Conservation (phyloP, 92 coral and sea anemone genomes). For the Ricordea florida region DNA sequence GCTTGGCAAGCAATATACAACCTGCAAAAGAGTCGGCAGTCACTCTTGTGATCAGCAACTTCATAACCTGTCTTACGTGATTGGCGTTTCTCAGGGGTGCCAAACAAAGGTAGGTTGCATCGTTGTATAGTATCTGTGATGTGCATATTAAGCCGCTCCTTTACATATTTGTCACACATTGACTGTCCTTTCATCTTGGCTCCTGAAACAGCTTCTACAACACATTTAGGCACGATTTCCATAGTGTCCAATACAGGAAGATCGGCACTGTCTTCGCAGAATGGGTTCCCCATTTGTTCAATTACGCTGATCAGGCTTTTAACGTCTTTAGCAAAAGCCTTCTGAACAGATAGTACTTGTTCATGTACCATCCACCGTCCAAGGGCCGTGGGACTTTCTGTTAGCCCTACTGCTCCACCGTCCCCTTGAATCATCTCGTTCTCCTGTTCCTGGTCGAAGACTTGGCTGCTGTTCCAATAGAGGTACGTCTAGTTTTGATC, state of each 20-base stretch:
- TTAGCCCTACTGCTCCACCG: too few relatives aligned
- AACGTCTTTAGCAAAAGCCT: slow-evolving; percentile 1
- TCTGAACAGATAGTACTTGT: slow-evolving; percentile 3
- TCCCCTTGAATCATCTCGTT: too few relatives aligned
- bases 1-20: slow-evolving; percentile 53
- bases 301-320: background rate
- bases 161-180: slow-evolving; percentile 22
- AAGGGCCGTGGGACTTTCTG: too few relatives aligned
- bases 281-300: slow-evolving; percentile 52
- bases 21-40: slow-evolving; percentile 30
- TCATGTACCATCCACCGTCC: too few relatives aligned
- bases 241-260: slow-evolving; percentile 35
- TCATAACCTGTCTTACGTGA: slow-evolving; percentile 6
- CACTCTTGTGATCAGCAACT: slow-evolving; percentile 34
- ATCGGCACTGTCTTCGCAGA: slow-evolving; percentile 42
- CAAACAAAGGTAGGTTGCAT: slow-evolving; percentile 41
- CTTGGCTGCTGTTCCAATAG: too few relatives aligned
- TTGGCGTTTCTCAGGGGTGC: slow-evolving; percentile 3
- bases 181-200: slow-evolving; percentile 42
- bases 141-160: slow-evolving; percentile 35
- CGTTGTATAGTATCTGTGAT: slow-evolving; percentile 39
- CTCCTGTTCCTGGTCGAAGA: too few relatives aligned
- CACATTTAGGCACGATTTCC: slow-evolving; percentile 42
- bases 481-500: too few relatives aligned
- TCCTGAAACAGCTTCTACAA: slow-evolving; percentile 10